phyloP scores from a whole-genome alignment of 2,888 invertebrate genomes.

The Drosophila pegasa region DNA sequence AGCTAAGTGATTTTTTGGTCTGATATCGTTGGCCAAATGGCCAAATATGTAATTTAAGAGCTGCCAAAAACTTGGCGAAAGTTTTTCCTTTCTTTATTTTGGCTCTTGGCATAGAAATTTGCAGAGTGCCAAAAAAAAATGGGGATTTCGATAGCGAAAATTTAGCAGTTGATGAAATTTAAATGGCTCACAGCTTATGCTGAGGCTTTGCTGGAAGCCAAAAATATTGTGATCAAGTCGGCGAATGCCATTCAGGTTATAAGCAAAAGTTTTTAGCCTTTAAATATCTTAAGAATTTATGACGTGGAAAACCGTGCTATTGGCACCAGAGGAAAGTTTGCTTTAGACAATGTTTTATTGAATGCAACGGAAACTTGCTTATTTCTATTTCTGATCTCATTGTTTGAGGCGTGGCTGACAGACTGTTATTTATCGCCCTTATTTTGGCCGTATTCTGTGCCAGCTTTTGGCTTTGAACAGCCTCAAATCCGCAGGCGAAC shows the following conservation, averaged over 20 bases:
- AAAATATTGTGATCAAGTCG: conserved; percentile 21
- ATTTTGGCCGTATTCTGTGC: neutral
- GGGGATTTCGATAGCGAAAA: conserved; percentile 2
- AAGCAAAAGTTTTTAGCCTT: conserved; percentile 15
- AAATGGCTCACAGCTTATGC: conserved; percentile 8
- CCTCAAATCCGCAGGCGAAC: conserved; percentile 22
- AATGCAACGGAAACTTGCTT: conserved; percentile 28
- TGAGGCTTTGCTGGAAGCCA: neutral
- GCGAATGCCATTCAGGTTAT: conserved; percentile 19
- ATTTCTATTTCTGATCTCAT: conserved; percentile 11
- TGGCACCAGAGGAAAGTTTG: conserved; percentile 45
- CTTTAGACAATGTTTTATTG: conserved; percentile 33
- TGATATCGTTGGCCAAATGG: conserved; percentile 30
- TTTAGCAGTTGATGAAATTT: conserved; percentile 22
- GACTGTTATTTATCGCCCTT: conserved; percentile 12
- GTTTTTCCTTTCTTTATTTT: conserved; percentile 7
- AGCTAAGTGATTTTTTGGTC: conserved; percentile 58
- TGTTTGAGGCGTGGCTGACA: neutral
- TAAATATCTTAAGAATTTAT: conserved; percentile 31
- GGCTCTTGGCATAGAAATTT: conserved; percentile 2
- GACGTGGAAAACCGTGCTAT: conserved; percentile 32
- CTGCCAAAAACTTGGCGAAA: conserved; percentile 48
- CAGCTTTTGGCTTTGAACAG: conserved; percentile 9
- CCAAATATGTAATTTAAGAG: conserved; percentile 49
- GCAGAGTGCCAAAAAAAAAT: conserved; percentile 18